Percentiles rank a stretch among this genome's conserved stretches.
Conservation (phyloP, 2,797 vertebrate species). For the Amblyraja radiata region DNA sequence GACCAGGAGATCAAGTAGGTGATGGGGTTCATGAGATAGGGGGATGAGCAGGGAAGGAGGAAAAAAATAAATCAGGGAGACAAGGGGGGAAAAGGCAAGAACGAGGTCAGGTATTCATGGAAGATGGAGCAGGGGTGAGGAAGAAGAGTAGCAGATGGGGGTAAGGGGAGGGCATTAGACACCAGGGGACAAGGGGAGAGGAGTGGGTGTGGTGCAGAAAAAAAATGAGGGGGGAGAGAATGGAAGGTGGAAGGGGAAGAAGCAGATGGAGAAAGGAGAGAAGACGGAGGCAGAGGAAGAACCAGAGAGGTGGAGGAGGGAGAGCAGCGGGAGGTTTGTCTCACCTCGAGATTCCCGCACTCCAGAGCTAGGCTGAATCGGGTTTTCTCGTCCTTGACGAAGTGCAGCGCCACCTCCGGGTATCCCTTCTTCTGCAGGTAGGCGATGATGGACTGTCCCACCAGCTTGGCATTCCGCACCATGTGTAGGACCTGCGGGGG, state of each 20-base stretch:
- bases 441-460: slow-evolving; percentile 95
- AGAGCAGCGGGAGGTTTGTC: background rate
- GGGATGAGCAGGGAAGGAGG: no score
- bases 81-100: no score
- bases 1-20: no score
- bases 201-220: background rate
- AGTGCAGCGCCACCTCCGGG: slow-evolving; percentile 91
- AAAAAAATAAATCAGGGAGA: no score
- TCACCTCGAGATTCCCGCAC: slow-evolving; percentile 93
- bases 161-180: background rate
- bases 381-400: slow-evolving; percentile 94
- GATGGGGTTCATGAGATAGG: no score
- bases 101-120: background rate
- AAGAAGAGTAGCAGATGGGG: no score
- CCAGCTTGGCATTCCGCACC: slow-evolving; percentile 91
- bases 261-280: no score
- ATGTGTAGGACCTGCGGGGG: slow-evolving; percentile 84
- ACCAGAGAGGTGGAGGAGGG: no score
- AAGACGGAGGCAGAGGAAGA: no score
- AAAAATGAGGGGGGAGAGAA: background rate
- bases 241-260: background rate
- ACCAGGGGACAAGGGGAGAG: background rate
- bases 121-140: background rate
- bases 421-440: slow-evolving; percentile 97
- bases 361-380: slow-evolving; percentile 90